phyloP scores from a whole-genome alignment of 2,797 vertebrate genomes.

The Phalloptychus januarius region DNA sequence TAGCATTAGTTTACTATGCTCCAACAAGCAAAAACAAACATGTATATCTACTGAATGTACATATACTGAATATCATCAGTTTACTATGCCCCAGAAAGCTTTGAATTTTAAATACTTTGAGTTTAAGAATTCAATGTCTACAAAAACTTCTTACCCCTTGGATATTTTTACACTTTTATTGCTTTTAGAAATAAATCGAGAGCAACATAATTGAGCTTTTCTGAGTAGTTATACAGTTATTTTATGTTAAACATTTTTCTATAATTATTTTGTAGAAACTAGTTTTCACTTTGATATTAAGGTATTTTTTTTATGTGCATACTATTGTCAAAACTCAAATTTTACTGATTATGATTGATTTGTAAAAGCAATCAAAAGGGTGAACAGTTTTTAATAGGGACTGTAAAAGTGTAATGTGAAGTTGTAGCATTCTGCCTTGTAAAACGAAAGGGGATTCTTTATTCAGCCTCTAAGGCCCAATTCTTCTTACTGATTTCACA shows the following conservation, averaged over 20 bases:
- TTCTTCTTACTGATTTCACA: neutral
- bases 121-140: neutral
- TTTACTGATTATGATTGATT: neutral
- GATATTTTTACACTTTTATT: neutral
- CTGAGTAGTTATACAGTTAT: neutral
- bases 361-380: neutral
- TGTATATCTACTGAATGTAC: neutral
- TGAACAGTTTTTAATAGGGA: neutral
- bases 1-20: neutral
- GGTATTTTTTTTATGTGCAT: neutral
- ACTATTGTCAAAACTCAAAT: neutral
- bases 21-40: too few relatives aligned
- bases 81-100: neutral
- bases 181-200: neutral
- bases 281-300: neutral
- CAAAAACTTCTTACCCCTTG: neutral
- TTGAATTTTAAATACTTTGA: neutral
- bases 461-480: neutral
- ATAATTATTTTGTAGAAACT: neutral
- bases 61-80: slow-evolving; percentile 18
- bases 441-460: neutral
- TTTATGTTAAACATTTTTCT: neutral
- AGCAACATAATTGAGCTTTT: neutral
- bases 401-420: neutral
- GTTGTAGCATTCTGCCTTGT: neutral